Evolutionary conservation across 1,140 invertebrate genomes (phyloP).

Genomic region (Scaptomyza pallida): DNA sequence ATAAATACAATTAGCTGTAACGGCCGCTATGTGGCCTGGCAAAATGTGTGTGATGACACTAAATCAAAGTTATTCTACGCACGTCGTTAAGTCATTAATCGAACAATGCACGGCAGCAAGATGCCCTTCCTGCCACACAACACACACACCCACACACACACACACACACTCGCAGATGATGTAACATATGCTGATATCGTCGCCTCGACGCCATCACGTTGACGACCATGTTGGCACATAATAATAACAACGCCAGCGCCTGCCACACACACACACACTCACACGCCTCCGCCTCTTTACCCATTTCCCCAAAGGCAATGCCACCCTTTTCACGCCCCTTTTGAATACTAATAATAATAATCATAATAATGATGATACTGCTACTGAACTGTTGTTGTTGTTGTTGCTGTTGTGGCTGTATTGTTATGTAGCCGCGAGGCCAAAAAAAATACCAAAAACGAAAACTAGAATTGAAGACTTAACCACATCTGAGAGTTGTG

Average conservation of each 20-base stretch:
- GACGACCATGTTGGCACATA: conserved; percentile 78
- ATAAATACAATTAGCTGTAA: conserved; percentile 77
- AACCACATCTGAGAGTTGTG: conserved; percentile 37
- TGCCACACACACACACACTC: neutral
- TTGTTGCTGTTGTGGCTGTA: conserved; percentile 34
- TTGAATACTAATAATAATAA: conserved; percentile 35
- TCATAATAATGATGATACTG: conserved; percentile 40
- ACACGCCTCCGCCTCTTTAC: neutral
- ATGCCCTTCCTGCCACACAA: conserved; percentile 35
- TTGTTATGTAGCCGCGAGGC: conserved; percentile 44
- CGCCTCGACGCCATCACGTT: conserved; percentile 60
- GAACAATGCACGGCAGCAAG: conserved; percentile 76
- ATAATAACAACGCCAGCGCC: conserved; percentile 42
- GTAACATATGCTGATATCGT: conserved; percentile 78
- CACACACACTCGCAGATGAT: neutral
- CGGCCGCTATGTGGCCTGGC: conserved; percentile 46
- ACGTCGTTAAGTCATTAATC: conserved; percentile 83
- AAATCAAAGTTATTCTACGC: conserved; percentile 82
- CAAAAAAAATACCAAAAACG: conserved; percentile 15
- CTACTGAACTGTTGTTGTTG: too few species aligned
- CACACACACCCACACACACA: conserved; percentile 5
- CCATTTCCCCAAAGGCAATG: neutral
- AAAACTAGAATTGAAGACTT: conserved; percentile 13
- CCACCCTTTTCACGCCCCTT: neutral
- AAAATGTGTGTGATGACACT: conserved; percentile 78